These are phyloP conservation scores for Steinernema hermaphroditum DNA, from an alignment of 2,888 invertebrate genomes.

Conservation along the genomic window DNA sequence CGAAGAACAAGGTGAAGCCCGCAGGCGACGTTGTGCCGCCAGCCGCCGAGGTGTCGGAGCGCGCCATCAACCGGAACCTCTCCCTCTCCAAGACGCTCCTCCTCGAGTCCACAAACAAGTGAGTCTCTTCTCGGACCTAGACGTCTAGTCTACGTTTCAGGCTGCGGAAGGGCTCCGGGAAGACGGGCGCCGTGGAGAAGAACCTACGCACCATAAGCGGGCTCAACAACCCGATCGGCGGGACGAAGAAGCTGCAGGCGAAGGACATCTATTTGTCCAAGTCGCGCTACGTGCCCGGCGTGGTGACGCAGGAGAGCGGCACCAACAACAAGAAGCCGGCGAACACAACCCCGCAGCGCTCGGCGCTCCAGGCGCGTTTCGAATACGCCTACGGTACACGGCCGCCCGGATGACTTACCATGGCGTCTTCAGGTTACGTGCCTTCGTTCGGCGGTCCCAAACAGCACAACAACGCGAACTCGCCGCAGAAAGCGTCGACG, in stretches of 20 bases:
- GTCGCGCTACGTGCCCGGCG: constrained; percentile 79
- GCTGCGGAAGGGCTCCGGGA: constrained; percentile 22
- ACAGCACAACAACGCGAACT: constrained; percentile 32
- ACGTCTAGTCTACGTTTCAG: background rate
- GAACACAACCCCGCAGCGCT: constrained; percentile 37
- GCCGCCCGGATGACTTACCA: constrained; percentile 28
- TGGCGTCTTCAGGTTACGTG: constrained; percentile 46
- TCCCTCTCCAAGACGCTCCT: constrained; percentile 48
- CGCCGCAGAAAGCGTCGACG: constrained; percentile 36
- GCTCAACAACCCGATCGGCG: constrained; percentile 17
- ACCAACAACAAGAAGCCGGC: constrained; percentile 35
- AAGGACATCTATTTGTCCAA: constrained; percentile 80
- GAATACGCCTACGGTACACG: constrained; percentile 65
- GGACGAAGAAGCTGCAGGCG: constrained; percentile 68
- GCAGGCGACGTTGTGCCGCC: constrained; percentile 34
- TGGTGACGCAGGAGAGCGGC: constrained; percentile 45
- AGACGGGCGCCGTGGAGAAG: constrained; percentile 32
- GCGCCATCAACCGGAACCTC: constrained; percentile 57
- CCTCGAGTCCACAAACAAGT: constrained; percentile 10
- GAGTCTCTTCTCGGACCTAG: constrained; percentile 3
- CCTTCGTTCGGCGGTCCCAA: constrained; percentile 50
- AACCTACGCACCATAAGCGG: constrained; percentile 18
- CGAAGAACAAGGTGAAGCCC: constrained; percentile 42
- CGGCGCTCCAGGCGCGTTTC: constrained; percentile 64
- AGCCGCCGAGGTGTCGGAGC: constrained; percentile 41